Evolutionary conservation across 2,888 invertebrate species (phyloP), one percentile per base, ranked within the genome.

Genomic region (Choristoneura rosaceana): DNA sequence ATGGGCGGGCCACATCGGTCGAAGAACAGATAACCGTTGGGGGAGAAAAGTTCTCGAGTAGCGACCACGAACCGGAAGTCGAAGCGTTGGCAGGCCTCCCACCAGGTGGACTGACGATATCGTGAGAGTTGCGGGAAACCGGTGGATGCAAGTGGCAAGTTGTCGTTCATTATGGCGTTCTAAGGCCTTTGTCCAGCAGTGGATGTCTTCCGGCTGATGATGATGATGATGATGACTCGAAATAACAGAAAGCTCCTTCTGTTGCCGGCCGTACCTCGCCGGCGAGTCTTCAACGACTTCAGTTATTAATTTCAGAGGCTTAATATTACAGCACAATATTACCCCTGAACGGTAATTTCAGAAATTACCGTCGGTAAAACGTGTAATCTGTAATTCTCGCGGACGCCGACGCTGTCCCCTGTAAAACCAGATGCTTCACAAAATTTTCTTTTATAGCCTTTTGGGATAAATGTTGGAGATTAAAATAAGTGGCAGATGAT

Each of bases 261-360:
- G 33, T n/a, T 34, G 33, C 64, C 38, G 14, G 3, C 50, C 34
- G 50, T 43, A 25, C 45, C 38, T n/a, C 47, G 47, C 25, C 58
- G 50, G 34, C 41, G 47, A 47, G 47, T 50, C 58, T 71, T 71
- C 71, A 61, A 15, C 73, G 71, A 62, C 71, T 67, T 33, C 66
- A 61, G 68, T 69, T 73, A 73, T 73, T 73, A 73, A 73, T 73
- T 73, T 64, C 69, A 33, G 68, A 45, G 68, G 73, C 73, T 69
- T 73, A 73, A 73, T 71, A 71, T 69, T 73, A 73, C 67, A 65
- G 71, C 66, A 71, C 62, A 66, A 62, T 71, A 71, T 71, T 71
- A 71, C 71, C 68, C 73, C 52, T 12, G 60, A 69, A 63, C 64
- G 73, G 64, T 73, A 69, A 73, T 73, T 69, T 60, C 69, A 17